Evolutionary conservation across 2,113 vertebrate genomes (phyloP).

Genomic region (Gobio gobio): DNA sequence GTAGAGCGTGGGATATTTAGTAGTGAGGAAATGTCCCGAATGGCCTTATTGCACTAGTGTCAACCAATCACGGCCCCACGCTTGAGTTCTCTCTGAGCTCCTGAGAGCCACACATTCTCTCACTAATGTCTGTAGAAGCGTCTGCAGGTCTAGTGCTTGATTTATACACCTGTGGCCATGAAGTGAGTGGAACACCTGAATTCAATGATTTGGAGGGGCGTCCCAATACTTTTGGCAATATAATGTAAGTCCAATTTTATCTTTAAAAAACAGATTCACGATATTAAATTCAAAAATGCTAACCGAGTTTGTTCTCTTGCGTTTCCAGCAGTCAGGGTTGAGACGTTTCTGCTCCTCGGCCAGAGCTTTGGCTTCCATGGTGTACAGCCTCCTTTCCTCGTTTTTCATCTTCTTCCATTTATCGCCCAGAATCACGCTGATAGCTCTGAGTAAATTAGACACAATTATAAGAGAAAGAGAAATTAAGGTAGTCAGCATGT

Average conservation of each 20-base stretch:
- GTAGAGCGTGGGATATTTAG: too few relatives aligned
- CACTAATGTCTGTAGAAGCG: too few relatives aligned
- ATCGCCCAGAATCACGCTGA: conserved; percentile 98
- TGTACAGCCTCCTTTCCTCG: conserved; percentile 95
- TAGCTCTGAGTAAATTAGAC: conserved; percentile 83
- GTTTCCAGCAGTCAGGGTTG: conserved; percentile 99
- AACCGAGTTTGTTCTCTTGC: conserved; percentile 99
- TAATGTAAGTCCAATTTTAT: neutral
- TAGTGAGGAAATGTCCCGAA: too few relatives aligned
- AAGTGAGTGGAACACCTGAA: too few relatives aligned
- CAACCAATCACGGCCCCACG: too few relatives aligned
- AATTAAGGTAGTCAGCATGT: neutral
- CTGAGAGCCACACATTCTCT: too few relatives aligned
- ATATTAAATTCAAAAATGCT: conserved; percentile 51
- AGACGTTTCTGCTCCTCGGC: conserved; percentile 98
- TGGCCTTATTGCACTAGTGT: too few relatives aligned
- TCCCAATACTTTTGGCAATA: too few relatives aligned
- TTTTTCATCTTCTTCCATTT: conserved; percentile 99
- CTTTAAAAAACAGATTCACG: neutral
- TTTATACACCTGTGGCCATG: too few relatives aligned
- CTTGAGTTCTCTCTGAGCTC: too few relatives aligned
- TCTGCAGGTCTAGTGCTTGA: too few relatives aligned
- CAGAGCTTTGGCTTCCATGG: conserved; percentile 97
- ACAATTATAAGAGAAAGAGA: neutral
- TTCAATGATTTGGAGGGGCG: too few relatives aligned